phyloP scores from a whole-genome alignment of 2,888 invertebrate genomes.

The Elmis aenea region DNA sequence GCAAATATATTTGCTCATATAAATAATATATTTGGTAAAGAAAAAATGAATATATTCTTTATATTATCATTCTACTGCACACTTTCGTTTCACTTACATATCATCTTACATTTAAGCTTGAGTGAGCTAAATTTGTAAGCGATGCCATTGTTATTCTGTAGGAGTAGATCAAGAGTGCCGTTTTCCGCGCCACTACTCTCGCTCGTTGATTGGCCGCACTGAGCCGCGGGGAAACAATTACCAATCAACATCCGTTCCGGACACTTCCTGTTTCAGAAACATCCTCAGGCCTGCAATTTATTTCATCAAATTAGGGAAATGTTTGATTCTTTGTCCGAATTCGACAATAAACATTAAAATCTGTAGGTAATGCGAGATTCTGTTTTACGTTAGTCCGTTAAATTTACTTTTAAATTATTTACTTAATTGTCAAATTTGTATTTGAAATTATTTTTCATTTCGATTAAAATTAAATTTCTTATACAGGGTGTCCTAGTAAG shows the following conservation, averaged over 20 bases:
- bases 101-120: conserved; percentile 20
- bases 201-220: conserved; percentile 44
- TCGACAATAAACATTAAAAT: conserved; percentile 8
- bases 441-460: no score
- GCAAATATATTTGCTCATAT: no score
- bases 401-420: no score
- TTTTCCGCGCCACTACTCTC: conserved; percentile 46
- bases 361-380: no score
- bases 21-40: conserved; percentile 2
- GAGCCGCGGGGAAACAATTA: conserved; percentile 42
- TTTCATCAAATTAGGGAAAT: conserved; percentile 42
- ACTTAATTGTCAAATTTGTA: no score
- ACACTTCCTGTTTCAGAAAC: conserved; percentile 28
- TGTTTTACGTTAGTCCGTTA: no score
- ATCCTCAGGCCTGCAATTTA: conserved; percentile 33
- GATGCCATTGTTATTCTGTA: conserved; percentile 44
- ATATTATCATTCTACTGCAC: no score
- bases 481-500: no score
- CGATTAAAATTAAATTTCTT: no score
- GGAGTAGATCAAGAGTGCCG: conserved; percentile 42
- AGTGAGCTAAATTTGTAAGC: conserved; percentile 19
- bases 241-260: conserved; percentile 32
- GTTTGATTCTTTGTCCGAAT: conserved; percentile 13
- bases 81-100: conserved; percentile 19
- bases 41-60: no score